phyloP scores from a whole-genome alignment of 2,888 invertebrate genomes.

The Drosophila eohydei region DNA sequence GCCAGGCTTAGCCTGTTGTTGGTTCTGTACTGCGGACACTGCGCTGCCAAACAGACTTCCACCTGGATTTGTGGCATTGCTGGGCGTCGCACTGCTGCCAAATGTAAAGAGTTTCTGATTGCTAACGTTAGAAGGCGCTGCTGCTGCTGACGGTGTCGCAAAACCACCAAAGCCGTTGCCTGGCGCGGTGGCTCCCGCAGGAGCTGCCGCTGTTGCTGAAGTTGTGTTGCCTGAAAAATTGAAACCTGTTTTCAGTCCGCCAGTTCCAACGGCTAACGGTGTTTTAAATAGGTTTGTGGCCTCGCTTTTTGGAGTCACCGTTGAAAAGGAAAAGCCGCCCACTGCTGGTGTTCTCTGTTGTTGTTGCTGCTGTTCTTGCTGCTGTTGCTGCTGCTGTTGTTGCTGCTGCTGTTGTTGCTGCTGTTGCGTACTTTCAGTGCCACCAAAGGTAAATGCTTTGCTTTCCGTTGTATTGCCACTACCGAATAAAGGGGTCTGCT shows the following conservation, averaged over 20 bases:
- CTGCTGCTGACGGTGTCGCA: slow-evolving; percentile 19
- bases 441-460: slow-evolving; percentile 52
- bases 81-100: slow-evolving; percentile 29
- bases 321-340: slow-evolving; percentile 60
- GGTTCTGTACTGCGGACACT: slow-evolving; percentile 38
- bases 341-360: slow-evolving; percentile 8
- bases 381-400: background rate
- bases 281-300: slow-evolving; percentile 55
- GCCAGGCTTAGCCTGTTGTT: slow-evolving; percentile 32
- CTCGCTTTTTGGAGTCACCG: slow-evolving; percentile 33
- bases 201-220: slow-evolving; percentile 12
- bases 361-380: slow-evolving; percentile 24
- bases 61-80: slow-evolving; percentile 24
- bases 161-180: slow-evolving; percentile 42
- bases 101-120: slow-evolving; percentile 64
- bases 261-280: slow-evolving; percentile 11
- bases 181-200: slow-evolving; percentile 4
- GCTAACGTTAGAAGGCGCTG: slow-evolving; percentile 6
- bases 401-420: slow-evolving; percentile 33
- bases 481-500: slow-evolving; percentile 37
- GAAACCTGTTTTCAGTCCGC: slow-evolving; percentile 53
- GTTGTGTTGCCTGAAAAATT: slow-evolving; percentile 49
- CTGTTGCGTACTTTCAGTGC: slow-evolving; percentile 6
- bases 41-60: slow-evolving; percentile 67
- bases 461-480: slow-evolving; percentile 15